Conservation (phyloP, 2,113 vertebrate genomes). For the Podiceps cristatus region DNA sequence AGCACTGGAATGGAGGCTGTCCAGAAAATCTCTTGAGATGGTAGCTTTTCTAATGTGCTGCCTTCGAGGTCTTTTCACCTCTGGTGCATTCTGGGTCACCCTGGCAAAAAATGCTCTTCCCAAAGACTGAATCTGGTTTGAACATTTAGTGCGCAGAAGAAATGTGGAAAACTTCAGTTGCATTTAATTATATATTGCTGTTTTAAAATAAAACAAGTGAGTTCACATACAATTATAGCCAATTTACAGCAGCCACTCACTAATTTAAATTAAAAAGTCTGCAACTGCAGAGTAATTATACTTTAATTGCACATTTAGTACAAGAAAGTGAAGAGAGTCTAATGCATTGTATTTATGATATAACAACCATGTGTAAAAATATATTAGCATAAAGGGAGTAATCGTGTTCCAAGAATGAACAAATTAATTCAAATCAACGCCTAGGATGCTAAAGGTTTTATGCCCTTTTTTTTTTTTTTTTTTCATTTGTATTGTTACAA, state of each 20-base stretch:
- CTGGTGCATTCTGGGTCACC: neutral
- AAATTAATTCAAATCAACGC: conserved; percentile 57
- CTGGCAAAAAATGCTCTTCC: neutral
- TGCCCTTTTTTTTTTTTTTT: neutral
- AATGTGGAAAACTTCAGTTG: conserved; percentile 23
- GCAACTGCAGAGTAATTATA: conserved; percentile 50
- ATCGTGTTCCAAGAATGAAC: conserved; percentile 33
- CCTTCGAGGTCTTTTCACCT: neutral
- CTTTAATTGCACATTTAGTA: conserved; percentile 67
- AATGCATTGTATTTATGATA: conserved; percentile 65
- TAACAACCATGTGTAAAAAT: conserved; percentile 55
- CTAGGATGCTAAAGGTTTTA: conserved; percentile 25
- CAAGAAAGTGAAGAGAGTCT: conserved; percentile 55
- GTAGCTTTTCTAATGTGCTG: neutral
- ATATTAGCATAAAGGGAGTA: conserved; percentile 38
- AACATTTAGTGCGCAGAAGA: neutral
- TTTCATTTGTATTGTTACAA: neutral
- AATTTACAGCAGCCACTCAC: conserved; percentile 46
- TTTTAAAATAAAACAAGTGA: conserved; percentile 37
- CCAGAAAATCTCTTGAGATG: neutral
- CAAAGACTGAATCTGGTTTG: neutral
- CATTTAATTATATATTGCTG: conserved; percentile 17
- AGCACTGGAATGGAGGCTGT: neutral
- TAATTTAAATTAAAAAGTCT: conserved; percentile 71
- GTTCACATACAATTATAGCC: conserved; percentile 28